phyloP scores from a whole-genome alignment of 1,140 invertebrate genomes.

The Plodia interpunctella region DNA sequence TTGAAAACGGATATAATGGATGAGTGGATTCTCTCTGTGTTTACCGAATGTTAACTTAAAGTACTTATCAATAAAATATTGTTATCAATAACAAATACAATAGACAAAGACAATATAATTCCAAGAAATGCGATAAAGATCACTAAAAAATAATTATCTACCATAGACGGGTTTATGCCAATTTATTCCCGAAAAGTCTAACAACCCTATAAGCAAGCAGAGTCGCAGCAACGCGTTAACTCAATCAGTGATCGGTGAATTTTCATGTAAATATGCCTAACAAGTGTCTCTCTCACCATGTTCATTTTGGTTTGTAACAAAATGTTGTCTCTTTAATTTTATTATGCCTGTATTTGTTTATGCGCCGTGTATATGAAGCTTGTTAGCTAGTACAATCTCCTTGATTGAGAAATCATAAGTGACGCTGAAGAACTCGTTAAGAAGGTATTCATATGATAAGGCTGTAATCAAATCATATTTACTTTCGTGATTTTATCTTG shows the following conservation, averaged over 20 bases:
- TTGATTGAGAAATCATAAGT: neutral
- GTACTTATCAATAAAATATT: too few relatives aligned
- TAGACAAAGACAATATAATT: too few relatives aligned
- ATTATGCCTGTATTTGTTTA: slow-evolving; percentile 4
- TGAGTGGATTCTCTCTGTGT: too few relatives aligned
- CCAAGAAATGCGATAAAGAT: too few relatives aligned
- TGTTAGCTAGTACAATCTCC: neutral
- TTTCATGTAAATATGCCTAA: slow-evolving; percentile 6
- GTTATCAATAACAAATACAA: too few relatives aligned
- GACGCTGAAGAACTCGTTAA: neutral
- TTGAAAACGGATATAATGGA: too few relatives aligned
- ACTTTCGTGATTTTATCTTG: neutral
- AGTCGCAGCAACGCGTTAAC: neutral
- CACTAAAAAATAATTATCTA: too few relatives aligned
- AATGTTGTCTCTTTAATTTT: neutral
- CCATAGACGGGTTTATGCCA: too few relatives aligned
- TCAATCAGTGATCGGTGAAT: slow-evolving; percentile 1
- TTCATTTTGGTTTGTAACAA: neutral
- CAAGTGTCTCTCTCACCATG: slow-evolving; percentile 3
- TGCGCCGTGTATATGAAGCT: neutral
- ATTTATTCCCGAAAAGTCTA: too few relatives aligned
- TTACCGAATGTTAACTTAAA: too few relatives aligned
- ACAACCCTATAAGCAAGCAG: neutral
- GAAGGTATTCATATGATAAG: neutral
- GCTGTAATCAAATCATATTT: neutral